Evolutionary conservation across 2,797 vertebrate genomes (phyloP).

Genomic region (Sebastes trivittatus): DNA sequence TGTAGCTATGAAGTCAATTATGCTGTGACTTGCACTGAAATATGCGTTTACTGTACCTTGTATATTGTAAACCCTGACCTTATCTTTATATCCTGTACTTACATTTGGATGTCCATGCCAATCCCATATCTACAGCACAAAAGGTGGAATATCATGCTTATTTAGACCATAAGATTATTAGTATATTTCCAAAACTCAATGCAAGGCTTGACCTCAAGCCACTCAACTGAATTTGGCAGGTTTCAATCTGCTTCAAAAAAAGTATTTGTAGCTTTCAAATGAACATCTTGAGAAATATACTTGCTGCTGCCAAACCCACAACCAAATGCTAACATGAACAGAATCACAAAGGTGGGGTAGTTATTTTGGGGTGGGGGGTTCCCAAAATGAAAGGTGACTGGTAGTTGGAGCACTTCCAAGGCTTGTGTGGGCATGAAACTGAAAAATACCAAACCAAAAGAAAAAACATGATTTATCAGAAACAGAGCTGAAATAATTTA

Average conservation of each 20-base stretch:
- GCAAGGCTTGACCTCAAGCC: constrained; percentile 1
- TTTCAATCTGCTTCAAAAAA: background rate
- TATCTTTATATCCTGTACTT: constrained; percentile 41
- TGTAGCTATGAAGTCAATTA: constrained; percentile 78
- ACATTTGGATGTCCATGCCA: constrained; percentile 19
- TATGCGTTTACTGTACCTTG: constrained; percentile 63
- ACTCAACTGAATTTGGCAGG: background rate
- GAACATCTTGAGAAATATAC: background rate
- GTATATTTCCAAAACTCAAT: background rate
- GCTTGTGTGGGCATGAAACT: background rate
- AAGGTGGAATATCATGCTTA: background rate
- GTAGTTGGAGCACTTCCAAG: background rate
- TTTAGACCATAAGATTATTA: background rate
- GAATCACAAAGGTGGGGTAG: background rate
- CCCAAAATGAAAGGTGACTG: background rate
- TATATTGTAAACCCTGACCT: constrained; percentile 51
- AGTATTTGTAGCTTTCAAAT: background rate
- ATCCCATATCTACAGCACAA: constrained; percentile 47
- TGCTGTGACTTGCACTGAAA: constrained; percentile 79
- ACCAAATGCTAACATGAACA: background rate
- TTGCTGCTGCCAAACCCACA: background rate
- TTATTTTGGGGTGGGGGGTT: background rate
- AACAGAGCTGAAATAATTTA: background rate
- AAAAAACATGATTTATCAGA: background rate
- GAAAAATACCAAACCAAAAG: background rate